phyloP scores from a whole-genome alignment of 1,140 invertebrate genomes.

The Ditylenchus dipsaci region DNA sequence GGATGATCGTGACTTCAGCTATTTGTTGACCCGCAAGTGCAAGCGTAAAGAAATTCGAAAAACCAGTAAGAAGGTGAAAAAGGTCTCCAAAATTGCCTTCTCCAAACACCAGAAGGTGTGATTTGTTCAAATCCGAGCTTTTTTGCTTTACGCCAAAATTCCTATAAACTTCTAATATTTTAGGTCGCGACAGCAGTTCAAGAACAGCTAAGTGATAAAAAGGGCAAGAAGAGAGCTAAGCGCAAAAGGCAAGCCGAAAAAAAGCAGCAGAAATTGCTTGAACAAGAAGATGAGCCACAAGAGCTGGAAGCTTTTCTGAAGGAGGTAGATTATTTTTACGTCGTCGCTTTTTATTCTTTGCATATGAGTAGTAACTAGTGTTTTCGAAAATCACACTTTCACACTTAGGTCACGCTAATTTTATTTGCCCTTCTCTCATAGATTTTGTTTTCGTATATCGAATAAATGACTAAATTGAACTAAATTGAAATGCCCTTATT shows the following conservation, averaged over 20 bases:
- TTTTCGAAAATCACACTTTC: background rate
- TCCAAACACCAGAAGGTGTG: slow-evolving; percentile 7
- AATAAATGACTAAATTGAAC: background rate
- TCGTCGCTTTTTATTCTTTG: background rate
- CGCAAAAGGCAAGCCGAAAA: slow-evolving; percentile 12
- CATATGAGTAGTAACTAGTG: background rate
- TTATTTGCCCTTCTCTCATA: too few species aligned
- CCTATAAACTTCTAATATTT: too few species aligned
- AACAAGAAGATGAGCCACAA: slow-evolving; percentile 7
- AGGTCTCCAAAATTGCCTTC: slow-evolving; percentile 3
- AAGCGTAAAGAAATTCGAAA: slow-evolving; percentile 20
- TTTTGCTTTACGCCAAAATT: slow-evolving; percentile 2
- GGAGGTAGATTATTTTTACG: slow-evolving; percentile 3
- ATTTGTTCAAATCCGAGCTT: slow-evolving; percentile 5
- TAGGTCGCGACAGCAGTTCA: slow-evolving; percentile 5
- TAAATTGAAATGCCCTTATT: background rate
- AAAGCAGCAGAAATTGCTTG: background rate
- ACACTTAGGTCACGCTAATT: background rate
- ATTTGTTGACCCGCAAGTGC: slow-evolving; percentile 9
- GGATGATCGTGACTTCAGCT: slow-evolving; percentile 13
- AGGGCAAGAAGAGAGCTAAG: slow-evolving; percentile 12
- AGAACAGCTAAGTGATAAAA: background rate
- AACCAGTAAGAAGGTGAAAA: slow-evolving; percentile 11
- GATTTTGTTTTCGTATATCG: too few species aligned
- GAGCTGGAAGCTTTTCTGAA: background rate